Conservation (phyloP, 2,113 vertebrate genomes). For the Barbus barbus region DNA sequence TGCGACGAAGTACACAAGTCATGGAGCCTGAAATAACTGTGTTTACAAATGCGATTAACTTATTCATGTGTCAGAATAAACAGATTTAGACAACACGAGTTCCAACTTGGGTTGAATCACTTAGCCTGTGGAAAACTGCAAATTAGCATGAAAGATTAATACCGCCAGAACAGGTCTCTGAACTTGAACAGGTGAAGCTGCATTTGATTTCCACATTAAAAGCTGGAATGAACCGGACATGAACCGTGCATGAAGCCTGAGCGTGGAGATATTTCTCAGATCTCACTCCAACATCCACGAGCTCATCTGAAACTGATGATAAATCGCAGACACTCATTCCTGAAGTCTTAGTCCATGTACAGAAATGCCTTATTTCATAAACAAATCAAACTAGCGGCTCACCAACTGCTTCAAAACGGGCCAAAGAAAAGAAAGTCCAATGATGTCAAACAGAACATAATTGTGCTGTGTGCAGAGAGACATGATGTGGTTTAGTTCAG, state of each 20-base stretch:
- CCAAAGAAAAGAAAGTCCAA: constrained; percentile 12
- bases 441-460: background rate
- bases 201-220: constrained; percentile 1
- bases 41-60: background rate
- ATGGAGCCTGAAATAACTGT: background rate
- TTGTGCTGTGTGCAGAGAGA: background rate
- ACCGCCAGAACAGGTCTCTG: background rate
- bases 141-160: background rate
- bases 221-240: background rate
- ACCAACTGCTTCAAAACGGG: background rate
- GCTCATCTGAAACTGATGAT: constrained; percentile 43
- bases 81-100: background rate
- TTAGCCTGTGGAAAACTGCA: background rate
- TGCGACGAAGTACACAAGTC: background rate
- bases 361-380: constrained; percentile 53
- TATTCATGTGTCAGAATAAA: background rate
- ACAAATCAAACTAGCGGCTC: constrained; percentile 49
- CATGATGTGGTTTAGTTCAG: background rate
- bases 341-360: constrained; percentile 50
- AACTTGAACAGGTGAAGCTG: constrained; percentile 38
- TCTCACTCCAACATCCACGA: constrained; percentile 44
- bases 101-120: background rate
- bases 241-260: constrained; percentile 4
- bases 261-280: constrained; percentile 45
- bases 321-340: constrained; percentile 59